Evolutionary conservation across 1,140 invertebrate genomes (phyloP), one percentile per base, ranked within the genome.

Genomic region (Drosophila equinoxialis): DNA sequence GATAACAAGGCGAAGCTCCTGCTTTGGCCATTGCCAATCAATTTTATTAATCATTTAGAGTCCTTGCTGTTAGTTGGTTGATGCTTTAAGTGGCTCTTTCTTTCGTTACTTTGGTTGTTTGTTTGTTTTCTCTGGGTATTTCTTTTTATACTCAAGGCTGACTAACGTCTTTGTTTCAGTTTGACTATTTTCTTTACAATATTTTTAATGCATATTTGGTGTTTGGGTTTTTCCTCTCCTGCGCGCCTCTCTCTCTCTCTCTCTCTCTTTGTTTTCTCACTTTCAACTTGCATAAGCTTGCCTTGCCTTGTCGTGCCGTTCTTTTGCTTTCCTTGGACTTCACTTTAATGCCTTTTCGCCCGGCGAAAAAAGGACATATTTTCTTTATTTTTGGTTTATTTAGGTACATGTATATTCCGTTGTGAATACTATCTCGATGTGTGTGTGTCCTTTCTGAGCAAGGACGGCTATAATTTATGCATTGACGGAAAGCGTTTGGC

Each of bases 401-500:
- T 84, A 83, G 77, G 84, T 79, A 86, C 80, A 87, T 86, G 84
- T 83, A 87, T 83, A 83, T 89, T 87, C 81, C 79, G 71, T 74
- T 87, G 71, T 77, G 77, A 69, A 45, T 80, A 61, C 3, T 55
- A 6, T 54, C n/a, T 30, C 7, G 62, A 17, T 13, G 35, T 62
- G 23, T 64, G 54, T 65, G 65, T 65, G 41, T 57, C 71, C 55
- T 71, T 65, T 77, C 77, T 77, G 61, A 61, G 68, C 75, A 77
- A 77, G 74, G 74, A 77, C 74, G 61, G 55, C 57, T 65, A 71
- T 65, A 65, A 55, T 77, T 77, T 77, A 66, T 71, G 66, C 73
- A 76, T 77, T 75, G 61, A 58, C 23, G 59, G 33, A 39, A 23
- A 55, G 68, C 61, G 33, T 77, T 77, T 68, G 59, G 54, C 74